These are phyloP conservation scores for Epinephelus lanceolatus DNA, from an alignment of 2,113 vertebrate species.

Conservation along the genomic window DNA sequence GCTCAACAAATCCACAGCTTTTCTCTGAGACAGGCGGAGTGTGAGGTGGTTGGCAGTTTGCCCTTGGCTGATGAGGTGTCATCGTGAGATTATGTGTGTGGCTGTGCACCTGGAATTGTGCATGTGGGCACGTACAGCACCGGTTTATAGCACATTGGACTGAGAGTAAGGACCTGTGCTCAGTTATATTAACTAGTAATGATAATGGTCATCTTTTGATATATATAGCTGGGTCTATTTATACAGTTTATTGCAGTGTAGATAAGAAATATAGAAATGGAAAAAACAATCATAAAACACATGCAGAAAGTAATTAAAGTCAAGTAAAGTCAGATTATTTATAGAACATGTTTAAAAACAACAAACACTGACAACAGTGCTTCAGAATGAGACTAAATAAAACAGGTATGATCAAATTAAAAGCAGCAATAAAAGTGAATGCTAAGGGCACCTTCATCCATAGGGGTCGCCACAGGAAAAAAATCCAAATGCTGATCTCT, in stretches of 20 bases:
- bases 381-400: too few species aligned
- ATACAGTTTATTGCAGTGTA: background rate
- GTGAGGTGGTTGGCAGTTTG: conserved; percentile 66
- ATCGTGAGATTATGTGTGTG: conserved; percentile 56
- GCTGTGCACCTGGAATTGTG: conserved; percentile 51
- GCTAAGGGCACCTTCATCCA: too few species aligned
- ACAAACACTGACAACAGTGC: too few species aligned
- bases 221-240: background rate
- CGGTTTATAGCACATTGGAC: conserved; percentile 24
- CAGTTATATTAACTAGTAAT: background rate
- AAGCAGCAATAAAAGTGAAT: too few species aligned
- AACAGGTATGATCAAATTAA: too few species aligned
- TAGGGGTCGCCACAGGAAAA: too few species aligned
- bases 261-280: background rate
- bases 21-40: conserved; percentile 61
- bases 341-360: too few species aligned
- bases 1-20: conserved; percentile 62
- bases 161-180: background rate
- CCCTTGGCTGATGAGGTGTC: conserved; percentile 71
- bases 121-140: conserved; percentile 17
- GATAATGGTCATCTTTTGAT: background rate
- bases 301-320: background rate
- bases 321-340: too few species aligned
- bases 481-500: too few species aligned
- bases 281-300: background rate